Base-by-base conservation (phyloP, 2,888 invertebrate species). In the Podotricha telesiphe region DNA sequence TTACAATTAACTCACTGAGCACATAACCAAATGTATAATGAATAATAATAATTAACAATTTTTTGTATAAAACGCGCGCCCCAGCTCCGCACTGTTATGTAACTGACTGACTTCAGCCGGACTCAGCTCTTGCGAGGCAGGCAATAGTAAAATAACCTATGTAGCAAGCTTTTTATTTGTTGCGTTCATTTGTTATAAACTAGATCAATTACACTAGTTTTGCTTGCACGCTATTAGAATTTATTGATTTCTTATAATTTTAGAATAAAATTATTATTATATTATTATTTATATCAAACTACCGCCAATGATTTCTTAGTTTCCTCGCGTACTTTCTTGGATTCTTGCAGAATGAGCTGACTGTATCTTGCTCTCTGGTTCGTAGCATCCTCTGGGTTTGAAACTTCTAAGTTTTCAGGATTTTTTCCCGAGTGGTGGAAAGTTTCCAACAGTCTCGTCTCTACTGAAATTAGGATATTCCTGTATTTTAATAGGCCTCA, bases 1-100 rank as follows among this genome's bases (percentile, higher is more conserved):
- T 72, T 72, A 69, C 64, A 58, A 34, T 11, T 47, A 28, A 28
- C 28, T 7, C 28, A 51, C 62, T 56, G 64, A 56, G 45, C 34
- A 59, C 70, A 66, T 66, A 34, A 67, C 67, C 53, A 55, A 55
- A 37, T 17, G 74, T 22, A 45, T 48, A 63, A 53, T 68, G 63
- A 51, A 22, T 42, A 45, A 42, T 22, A 58, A 20, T n/a, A 28
- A 47, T 53, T 51, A 45, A 61, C 10, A 47, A 51, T 17, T 20
- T 37, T 19, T 11, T 10, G 11, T 47, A 20, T 58, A 42, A 62
- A 64, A 71, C 81, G 85, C 75, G 81, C 76, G 79, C 58, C 11
- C 22, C 22, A 56, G 47, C 22, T 59, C 56, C 68, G 48, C 56
- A 71, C 47, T 37, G 40, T 56, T 56, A 48, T 55, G 65, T 45